Evolutionary conservation across 92 coral and sea anemone species (phyloP), one percentile per base, ranked within the genome.

Genomic region (Diadumene lineata): DNA sequence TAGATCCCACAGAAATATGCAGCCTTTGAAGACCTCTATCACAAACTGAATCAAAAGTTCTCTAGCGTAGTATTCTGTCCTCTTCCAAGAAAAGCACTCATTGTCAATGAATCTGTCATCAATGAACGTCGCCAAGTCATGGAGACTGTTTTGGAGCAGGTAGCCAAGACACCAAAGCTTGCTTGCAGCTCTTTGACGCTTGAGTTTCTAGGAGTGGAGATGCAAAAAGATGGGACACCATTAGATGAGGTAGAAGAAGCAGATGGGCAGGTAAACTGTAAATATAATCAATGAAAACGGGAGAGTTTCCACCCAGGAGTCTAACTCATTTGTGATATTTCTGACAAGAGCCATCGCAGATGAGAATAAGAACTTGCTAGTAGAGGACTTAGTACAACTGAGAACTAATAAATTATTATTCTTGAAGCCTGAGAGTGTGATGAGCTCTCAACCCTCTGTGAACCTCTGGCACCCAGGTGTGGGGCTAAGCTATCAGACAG

Each of bases 1-100:
- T 31, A 94, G 98, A 88, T 92, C 28, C 97, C 92, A 48, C 91
- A 94, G 30, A 94, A 86, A 68, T 94, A 80, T 82, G 87, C 91
- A 67, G 77, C 68, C 1, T 92, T 94, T 84, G 98, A 94, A 79
- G 98, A 94, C 11, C 82, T 94, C 17, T 90, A 90, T 60, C 79
- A 79, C 31, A 94, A 92, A 76, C 82, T 94, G 6, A 56, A 79
- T 19, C 85, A 87, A 76, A 94, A 89, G 72, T 94, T 88, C 43
- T 97, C 98, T 7, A 94, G 97, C 79, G 98, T 94, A 0, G 77
- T 89, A 33, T 88, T 94, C 56, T 71, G 87, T 43, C 60, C 97
- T 10, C 84, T 93, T 1, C 98, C 98, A 24, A 91, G 80, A 74
- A 94, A 86, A 69, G 80, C 87, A 34, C 83, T 94, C 26, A 60